Evolutionary conservation across 2,888 invertebrate genomes (phyloP), one percentile per base, ranked within the genome.

Genomic region (Limnephilus auricula): DNA sequence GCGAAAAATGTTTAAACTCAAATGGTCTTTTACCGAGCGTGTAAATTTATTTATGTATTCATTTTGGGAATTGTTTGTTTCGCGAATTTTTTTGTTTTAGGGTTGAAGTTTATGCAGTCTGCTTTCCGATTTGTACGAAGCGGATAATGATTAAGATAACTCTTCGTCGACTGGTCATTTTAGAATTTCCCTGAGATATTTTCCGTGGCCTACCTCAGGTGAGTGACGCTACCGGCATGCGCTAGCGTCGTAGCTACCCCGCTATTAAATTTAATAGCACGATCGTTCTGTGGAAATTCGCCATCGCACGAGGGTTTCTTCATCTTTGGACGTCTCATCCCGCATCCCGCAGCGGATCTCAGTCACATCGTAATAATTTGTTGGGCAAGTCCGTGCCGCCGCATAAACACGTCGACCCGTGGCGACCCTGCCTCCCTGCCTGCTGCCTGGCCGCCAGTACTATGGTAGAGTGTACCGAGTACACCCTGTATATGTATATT

Each of bases 321-420:
- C 86, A 65, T 30, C 83, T 86, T 84, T 15, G 86, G 9, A 31
- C 50, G 50, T 50, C 86, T 86, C 86, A 30, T 86, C 50, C 30
- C 50, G 65, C 86, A 30, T 86, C 50, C 30, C 50, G 65, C 40
- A 32, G 65, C 65, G 89, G n/a, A 65, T 78, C 65, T 88, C 87
- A 34, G 89, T 89, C 89, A 79, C 89, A 80, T 40, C 40, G 79
- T 89, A 50, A 89, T 89, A 82, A 89, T 89, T 40, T 89, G 89
- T 45, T 82, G 80, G 82, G 31, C n/a, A 18, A 82, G 13, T 89
- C 79, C 89, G 89, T 89, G 89, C 80, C 89, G 37, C 82, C 89
- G 89, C 89, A 89, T 89, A 89, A 89, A 79, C 79, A 34, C 79
- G 86, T 65, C 65, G 25, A n/a, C 65, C 65, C 65, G 45, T 30